phyloP scores from a whole-genome alignment of 2,888 invertebrate species.

The Eupeodes luniger region DNA sequence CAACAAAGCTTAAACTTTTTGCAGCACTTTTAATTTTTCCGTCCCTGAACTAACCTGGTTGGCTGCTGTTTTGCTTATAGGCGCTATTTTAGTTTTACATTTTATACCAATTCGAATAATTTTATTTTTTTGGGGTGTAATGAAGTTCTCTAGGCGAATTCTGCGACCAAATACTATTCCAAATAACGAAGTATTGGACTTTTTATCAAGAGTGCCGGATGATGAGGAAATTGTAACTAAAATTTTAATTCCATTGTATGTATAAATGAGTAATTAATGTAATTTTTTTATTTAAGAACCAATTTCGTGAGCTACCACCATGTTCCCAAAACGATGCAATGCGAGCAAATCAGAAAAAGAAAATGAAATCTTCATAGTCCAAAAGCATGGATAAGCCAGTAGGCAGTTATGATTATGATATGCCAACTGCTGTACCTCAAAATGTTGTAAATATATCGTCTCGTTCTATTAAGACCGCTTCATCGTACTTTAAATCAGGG shows the following conservation, averaged over 20 bases:
- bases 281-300: slow-evolving; percentile 80
- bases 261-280: background rate
- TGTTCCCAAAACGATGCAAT: slow-evolving; percentile 80
- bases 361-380: slow-evolving; percentile 83
- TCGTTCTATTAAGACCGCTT: slow-evolving; percentile 81
- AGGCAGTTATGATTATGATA: slow-evolving; percentile 14
- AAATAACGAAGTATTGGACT: slow-evolving; percentile 98
- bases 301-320: slow-evolving; percentile 82
- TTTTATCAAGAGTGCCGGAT: slow-evolving; percentile 96
- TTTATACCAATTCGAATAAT: slow-evolving; percentile 95
- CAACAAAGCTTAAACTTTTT: slow-evolving; percentile 77
- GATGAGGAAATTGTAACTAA: slow-evolving; percentile 94
- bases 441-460: slow-evolving; percentile 80
- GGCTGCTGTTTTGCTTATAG: slow-evolving; percentile 91
- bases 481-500: slow-evolving; percentile 81
- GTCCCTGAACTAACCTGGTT: slow-evolving; percentile 98
- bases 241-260: background rate
- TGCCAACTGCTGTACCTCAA: slow-evolving; percentile 77
- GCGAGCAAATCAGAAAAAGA: slow-evolving; percentile 82
- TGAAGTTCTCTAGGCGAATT: slow-evolving; percentile 97
- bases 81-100: slow-evolving; percentile 92
- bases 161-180: slow-evolving; percentile 96
- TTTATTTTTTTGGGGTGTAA: slow-evolving; percentile 96
- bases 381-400: slow-evolving; percentile 80
- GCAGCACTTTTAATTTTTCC: slow-evolving; percentile 97